Percentiles rank a stretch among this genome's conserved stretches.
phyloP scores from a whole-genome alignment of 2,797 vertebrate genomes.

The Ctenosaura bakeri region DNA sequence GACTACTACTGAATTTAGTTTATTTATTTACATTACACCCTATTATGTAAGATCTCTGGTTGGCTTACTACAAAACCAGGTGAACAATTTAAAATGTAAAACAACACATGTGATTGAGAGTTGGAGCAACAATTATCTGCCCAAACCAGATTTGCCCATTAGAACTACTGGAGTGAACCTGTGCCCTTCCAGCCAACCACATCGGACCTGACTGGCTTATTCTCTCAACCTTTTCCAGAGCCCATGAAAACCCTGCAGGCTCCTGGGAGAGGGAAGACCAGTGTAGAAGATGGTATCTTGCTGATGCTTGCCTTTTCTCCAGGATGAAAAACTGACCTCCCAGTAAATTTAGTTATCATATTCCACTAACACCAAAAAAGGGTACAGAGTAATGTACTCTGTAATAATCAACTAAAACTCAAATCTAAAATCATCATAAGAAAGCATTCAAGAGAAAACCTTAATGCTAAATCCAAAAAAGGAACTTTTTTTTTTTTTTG shows the following conservation, averaged over 20 bases:
- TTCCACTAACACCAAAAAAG: neutral
- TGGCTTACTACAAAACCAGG: too few relatives aligned
- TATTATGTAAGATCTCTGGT: too few relatives aligned
- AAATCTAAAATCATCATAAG: neutral
- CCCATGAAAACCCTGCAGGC: too few relatives aligned
- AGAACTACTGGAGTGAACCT: neutral
- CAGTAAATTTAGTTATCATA: neutral
- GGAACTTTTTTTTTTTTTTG: neutral
- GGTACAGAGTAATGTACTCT: neutral
- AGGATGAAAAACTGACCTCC: too few relatives aligned
- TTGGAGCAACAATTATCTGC: neutral
- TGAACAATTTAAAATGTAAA: too few relatives aligned
- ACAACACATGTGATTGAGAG: neutral
- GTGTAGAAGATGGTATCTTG: too few relatives aligned
- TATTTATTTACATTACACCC: too few relatives aligned
- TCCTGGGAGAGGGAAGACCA: too few relatives aligned
- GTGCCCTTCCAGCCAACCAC: too few relatives aligned
- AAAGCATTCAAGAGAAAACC: neutral
- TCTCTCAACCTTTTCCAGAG: too few relatives aligned
- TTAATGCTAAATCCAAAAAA: neutral
- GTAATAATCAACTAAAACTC: neutral
- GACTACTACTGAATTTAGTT: neutral
- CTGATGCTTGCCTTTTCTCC: too few relatives aligned
- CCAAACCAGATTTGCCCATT: neutral
- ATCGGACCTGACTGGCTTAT: too few relatives aligned